Evolutionary conservation across 2,797 vertebrate species (phyloP), one percentile per base, ranked within the genome.

Genomic region (Gambelia wislizenii): DNA sequence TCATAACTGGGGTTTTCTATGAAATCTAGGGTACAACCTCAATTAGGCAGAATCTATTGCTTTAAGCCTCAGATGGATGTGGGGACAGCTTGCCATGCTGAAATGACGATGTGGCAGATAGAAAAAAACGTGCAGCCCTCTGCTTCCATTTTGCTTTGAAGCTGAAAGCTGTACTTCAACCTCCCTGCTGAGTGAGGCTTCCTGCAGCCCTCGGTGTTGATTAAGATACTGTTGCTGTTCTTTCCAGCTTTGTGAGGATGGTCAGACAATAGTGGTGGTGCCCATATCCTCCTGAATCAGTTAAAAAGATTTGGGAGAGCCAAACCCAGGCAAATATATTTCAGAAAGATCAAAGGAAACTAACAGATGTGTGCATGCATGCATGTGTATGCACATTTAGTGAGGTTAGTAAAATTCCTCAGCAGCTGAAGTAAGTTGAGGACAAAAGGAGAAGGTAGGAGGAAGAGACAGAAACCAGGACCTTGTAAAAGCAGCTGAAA

Each of bases 81-180:
- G 0, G 2, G 44, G 64, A 70, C 44, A 22, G 44, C 8, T n/a
- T 49, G 64, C 18, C 33, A 49, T 49, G 25, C 76, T 69, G 59
- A 79, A 79, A 78, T 30, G n/a, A 69, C 12, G 49, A 30, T 9
- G 14, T 30, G 59, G 44, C 85, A 78, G 33, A 86, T 30, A 52
- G 59, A 22, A 69, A 69, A 69, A 69, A 44, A 44, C 25, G 74
- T 20, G 54, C 42, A 61, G 27, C 12, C 1, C 12, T 36, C 16
- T 12, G 18, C n/a, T 85, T 85, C 36, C 30, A 18, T n/a, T 76
- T 30, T 61, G 54, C 54, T 85, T 75, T 76, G 84, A 86, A 64
- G 74, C 16, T 47, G 42, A 61, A 86, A 49, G 39, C 74, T 16
- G 4, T 49, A 44, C 30, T 16, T n/a, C 33, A n/a, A 30, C 42